Evolutionary conservation across 2,113 vertebrate species (phyloP), one percentile per base, ranked within the genome.

Genomic region (Pan troglodytes): DNA sequence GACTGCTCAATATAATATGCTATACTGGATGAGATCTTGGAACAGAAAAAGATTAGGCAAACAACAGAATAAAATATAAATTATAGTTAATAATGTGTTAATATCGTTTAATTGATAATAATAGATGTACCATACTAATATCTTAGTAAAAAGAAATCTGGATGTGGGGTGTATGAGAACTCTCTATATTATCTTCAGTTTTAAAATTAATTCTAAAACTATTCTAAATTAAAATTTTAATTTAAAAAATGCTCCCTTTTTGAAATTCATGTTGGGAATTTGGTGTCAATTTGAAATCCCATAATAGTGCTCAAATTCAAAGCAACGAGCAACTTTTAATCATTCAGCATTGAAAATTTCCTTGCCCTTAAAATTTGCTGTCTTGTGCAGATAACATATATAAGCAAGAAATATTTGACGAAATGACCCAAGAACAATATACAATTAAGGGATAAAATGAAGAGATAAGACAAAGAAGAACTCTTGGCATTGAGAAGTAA

Each of bases 141-240:
- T 45, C 8, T 91, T 64, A 83, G 32, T 67, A 68, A 45, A 32
- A 75, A 25, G 18, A 4, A 93, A 78, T 59, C 38, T 68, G 13
- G 16, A 73, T 82, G 14, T 67, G 13, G 25, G 20, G 6, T 93
- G 45, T 48, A 50, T 67, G 16, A 50, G 20, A 83, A 43, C n/a
- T 64, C n/a, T 64, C 30, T 38, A 43, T 89, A 61, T 32, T 20
- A n/a, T 80, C 35, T 55, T 76, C 16, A 12, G 3, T 84, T 90
- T 75, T 92, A 22, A 43, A 3, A 64, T 64, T 82, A 76, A 91
- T 50, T 75, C 55, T 50, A 92, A 91, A 92, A 40, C 14, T 50
- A 48, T 20, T 87, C 10, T 94, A 68, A 96, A 91, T 88, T 88
- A 35, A 87, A 87, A 87, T 55, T 67, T 80, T 79, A 73, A 57